phyloP scores from a whole-genome alignment of 2,797 vertebrate genomes.

The Babyrousa celebensis region DNA sequence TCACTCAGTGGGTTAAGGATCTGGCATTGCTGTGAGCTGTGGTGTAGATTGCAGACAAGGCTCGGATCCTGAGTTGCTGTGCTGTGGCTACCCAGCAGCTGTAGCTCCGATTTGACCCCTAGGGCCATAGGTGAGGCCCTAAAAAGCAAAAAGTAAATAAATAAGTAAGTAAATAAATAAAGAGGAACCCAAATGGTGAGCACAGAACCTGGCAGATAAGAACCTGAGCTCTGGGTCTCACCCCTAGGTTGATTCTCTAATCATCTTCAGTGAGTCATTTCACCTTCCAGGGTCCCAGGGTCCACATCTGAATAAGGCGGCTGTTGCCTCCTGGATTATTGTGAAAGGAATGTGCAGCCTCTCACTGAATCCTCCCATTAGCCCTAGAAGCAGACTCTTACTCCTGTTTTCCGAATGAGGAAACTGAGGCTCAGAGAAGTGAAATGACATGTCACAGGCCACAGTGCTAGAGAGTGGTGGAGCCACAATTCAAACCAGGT shows the following conservation, averaged over 20 bases:
- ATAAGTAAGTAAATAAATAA: too few species aligned
- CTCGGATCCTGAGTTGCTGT: too few species aligned
- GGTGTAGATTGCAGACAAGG: too few species aligned
- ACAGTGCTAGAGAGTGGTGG: not conserved
- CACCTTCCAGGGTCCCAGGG: not conserved
- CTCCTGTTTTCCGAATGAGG: not conserved
- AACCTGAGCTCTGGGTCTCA: not conserved
- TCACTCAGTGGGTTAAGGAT: too few species aligned
- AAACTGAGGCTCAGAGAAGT: not conserved
- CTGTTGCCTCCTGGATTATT: not conserved
- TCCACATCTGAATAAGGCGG: not conserved
- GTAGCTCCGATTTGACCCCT: too few species aligned
- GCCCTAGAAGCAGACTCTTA: not conserved
- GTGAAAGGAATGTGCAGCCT: not conserved
- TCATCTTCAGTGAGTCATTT: not conserved
- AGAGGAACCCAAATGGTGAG: not conserved
- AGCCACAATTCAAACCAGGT: conserved; percentile 35
- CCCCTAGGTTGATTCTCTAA: not conserved
- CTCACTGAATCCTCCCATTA: not conserved
- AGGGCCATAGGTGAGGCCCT: too few species aligned
- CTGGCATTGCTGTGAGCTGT: too few species aligned
- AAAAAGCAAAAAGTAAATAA: too few species aligned
- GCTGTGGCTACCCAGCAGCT: too few species aligned
- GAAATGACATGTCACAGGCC: conserved; percentile 13
- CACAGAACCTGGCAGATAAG: not conserved